Evolutionary conservation across 2,113 vertebrate species (phyloP).

Genomic region (Dipodomys merriami): DNA sequence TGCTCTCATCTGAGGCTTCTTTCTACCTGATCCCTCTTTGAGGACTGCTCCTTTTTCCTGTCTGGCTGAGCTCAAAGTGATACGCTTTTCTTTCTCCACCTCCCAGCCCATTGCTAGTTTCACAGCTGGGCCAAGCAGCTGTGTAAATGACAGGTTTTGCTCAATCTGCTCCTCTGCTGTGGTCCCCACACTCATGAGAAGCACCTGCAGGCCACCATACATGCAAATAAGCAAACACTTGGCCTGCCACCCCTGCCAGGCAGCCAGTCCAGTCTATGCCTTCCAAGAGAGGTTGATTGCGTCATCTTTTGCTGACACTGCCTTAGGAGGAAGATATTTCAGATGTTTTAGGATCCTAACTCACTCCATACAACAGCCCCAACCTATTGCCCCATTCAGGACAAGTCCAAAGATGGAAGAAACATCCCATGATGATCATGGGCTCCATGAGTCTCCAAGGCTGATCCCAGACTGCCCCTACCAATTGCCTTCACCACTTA

Average conservation of each 20-base stretch:
- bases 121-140: background rate
- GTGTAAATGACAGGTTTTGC: background rate
- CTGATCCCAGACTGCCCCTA: background rate
- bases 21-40: background rate
- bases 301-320: background rate
- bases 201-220: background rate
- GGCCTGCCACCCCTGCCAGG: background rate
- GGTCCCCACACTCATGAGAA: background rate
- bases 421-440: background rate
- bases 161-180: fast-evolving
- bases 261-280: fast-evolving
- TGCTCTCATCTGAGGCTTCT: background rate
- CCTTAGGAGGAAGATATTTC: background rate
- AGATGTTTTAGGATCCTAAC: background rate
- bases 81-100: background rate
- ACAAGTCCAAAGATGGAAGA: background rate
- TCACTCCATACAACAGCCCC: background rate
- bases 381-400: background rate
- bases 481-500: background rate
- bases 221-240: background rate
- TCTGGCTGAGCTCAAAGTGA: slow-evolving; percentile 27
- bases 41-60: background rate
- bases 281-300: background rate
- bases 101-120: background rate
- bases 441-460: background rate